These are phyloP conservation scores for Xestia xanthographa DNA, from an alignment of 2,888 invertebrate species.

Conservation along the genomic window DNA sequence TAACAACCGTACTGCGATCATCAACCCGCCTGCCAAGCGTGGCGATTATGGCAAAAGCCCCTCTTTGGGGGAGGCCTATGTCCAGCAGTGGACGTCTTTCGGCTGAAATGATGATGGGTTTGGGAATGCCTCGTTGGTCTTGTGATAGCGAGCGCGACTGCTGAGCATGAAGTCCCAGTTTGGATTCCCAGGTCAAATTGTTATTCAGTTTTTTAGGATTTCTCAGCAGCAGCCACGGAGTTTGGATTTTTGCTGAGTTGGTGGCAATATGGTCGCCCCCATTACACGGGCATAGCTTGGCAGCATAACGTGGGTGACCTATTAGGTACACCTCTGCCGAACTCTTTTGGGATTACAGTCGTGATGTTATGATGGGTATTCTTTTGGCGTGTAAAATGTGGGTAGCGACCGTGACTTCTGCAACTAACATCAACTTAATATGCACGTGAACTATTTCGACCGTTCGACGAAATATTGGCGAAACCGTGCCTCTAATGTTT, in stretches of 20 bases:
- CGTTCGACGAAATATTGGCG: slow-evolving; percentile 52
- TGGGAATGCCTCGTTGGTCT: neutral
- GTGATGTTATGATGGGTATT: slow-evolving; percentile 30
- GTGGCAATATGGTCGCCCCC: neutral
- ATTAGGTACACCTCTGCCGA: neutral
- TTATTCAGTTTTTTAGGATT: no score
- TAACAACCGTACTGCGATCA: no score
- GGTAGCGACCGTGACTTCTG: slow-evolving; percentile 53
- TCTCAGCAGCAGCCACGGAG: neutral
- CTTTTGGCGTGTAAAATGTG: slow-evolving; percentile 61
- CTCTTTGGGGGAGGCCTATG: no score
- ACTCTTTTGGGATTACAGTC: neutral
- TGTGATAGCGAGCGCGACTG: neutral
- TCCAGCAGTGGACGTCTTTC: no score
- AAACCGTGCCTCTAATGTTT: slow-evolving; percentile 58
- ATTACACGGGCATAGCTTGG: neutral
- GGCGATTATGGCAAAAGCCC: no score
- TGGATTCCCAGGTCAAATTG: neutral
- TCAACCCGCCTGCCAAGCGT: no score
- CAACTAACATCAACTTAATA: slow-evolving; percentile 45
- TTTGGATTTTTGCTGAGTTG: neutral
- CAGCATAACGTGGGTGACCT: neutral
- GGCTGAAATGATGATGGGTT: no score
- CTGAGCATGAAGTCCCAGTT: neutral
- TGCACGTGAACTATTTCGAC: slow-evolving; percentile 58